phyloP scores from a whole-genome alignment of 2,797 vertebrate genomes.

The Enteromius argenteus region DNA sequence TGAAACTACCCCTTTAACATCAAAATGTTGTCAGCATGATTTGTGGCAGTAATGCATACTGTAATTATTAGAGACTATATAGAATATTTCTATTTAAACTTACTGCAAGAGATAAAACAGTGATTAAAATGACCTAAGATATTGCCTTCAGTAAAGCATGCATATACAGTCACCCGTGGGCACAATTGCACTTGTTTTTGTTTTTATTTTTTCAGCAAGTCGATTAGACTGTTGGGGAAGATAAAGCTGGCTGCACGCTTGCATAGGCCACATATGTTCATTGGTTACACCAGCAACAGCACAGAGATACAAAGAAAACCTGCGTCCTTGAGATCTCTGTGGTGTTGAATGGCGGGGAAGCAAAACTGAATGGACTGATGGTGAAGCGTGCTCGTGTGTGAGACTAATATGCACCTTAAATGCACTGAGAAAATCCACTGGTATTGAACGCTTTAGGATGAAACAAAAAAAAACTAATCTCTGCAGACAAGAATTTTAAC shows the following conservation, averaged over 20 bases:
- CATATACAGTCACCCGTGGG: background rate
- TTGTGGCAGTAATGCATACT: background rate
- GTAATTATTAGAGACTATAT: background rate
- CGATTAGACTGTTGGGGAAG: constrained; percentile 7
- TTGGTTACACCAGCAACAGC: constrained; percentile 78
- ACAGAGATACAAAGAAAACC: constrained; percentile 71
- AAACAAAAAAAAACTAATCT: too few species aligned
- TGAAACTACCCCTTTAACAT: background rate
- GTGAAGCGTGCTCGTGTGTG: background rate
- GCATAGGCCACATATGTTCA: constrained; percentile 69
- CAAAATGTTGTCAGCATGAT: background rate
- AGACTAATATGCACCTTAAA: background rate
- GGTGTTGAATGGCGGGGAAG: constrained; percentile 53
- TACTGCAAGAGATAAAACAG: background rate
- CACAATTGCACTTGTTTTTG: background rate
- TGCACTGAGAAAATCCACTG: constrained; percentile 15
- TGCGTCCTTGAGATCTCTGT: constrained; percentile 75
- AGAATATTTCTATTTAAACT: background rate
- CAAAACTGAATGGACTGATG: constrained; percentile 68
- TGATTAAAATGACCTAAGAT: background rate
- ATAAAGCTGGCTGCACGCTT: constrained; percentile 54
- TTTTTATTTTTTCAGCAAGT: background rate
- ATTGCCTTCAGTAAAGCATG: background rate
- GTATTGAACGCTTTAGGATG: background rate
- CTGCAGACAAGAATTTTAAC: too few species aligned